A percentile compares a stretch with the other conserved stretches of the same genome.
These are phyloP conservation scores for Strongylocentrotus purpuratus DNA, from an alignment of 35 echinoderm and acorn worm species.

Conservation along the genomic window DNA sequence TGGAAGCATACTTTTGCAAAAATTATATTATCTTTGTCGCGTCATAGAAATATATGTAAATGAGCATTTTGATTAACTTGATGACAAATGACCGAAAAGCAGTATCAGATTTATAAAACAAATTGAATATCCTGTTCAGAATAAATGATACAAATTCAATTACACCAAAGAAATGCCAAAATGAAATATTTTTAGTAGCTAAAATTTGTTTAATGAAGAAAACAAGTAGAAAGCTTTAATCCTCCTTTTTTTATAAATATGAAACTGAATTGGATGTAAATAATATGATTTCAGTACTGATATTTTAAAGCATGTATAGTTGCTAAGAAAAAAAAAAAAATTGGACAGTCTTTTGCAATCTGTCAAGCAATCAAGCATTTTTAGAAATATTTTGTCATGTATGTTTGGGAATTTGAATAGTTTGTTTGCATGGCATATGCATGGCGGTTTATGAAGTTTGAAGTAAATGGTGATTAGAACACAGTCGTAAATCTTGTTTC, in stretches of 20 bases:
- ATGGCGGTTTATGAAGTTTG: not conserved
- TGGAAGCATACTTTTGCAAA: no score
- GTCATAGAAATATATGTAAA: no score
- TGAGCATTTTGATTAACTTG: no score
- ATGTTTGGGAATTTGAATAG: not conserved
- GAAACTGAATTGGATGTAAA: not conserved
- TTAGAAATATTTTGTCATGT: not conserved
- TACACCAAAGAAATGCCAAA: not conserved
- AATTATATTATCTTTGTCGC: no score
- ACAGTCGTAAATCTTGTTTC: not conserved
- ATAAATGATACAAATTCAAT: no score
- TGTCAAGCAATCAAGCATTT: not conserved
- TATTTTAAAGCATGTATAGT: constrained; percentile 14
- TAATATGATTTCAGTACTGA: not conserved
- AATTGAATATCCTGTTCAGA: no score
- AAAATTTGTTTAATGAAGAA: not conserved
- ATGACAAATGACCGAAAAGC: no score
- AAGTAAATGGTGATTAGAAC: not conserved
- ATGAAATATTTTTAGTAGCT: not conserved
- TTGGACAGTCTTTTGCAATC: not conserved
- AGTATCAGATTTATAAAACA: no score
- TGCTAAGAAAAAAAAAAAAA: not conserved
- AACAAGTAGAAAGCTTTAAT: not conserved
- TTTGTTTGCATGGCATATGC: not conserved
- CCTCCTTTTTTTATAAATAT: not conserved